Evolutionary conservation across 2,888 invertebrate species (phyloP).

Genomic region (Nomada goodeniana): DNA sequence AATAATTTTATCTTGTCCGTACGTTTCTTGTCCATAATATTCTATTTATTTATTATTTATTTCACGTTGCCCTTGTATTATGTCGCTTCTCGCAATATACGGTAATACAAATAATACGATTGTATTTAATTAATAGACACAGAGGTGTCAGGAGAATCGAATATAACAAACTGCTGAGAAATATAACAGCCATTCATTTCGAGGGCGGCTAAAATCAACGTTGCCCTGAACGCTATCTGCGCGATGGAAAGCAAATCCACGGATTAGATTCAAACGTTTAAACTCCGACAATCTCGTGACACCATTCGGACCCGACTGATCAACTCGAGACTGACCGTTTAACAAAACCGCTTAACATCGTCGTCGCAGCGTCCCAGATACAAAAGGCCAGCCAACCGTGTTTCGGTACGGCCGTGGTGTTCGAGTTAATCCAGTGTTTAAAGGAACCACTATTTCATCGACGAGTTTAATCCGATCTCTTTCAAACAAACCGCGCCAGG

Average conservation of each 20-base stretch:
- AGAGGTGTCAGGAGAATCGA: too few relatives aligned
- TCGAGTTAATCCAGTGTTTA: conserved; percentile 50
- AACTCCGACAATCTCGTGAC: conserved; percentile 21
- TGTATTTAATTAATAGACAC: too few relatives aligned
- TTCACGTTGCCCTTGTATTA: too few relatives aligned
- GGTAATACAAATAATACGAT: too few relatives aligned
- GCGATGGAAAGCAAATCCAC: not conserved
- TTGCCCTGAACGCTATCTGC: not conserved
- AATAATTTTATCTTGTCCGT: too few relatives aligned
- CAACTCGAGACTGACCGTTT: conserved; percentile 32
- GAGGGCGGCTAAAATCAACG: not conserved
- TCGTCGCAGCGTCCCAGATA: conserved; percentile 8
- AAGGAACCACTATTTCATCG: conserved; percentile 6
- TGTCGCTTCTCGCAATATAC: too few relatives aligned
- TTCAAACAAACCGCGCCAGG: not conserved
- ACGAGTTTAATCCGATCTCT: conserved; percentile 26
- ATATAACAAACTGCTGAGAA: too few relatives aligned
- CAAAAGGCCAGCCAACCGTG: not conserved
- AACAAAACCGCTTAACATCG: not conserved
- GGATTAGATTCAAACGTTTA: conserved; percentile 16
- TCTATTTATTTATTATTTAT: too few relatives aligned
- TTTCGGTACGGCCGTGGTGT: not conserved
- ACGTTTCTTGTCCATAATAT: too few relatives aligned
- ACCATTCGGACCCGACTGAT: conserved; percentile 3
- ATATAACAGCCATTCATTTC: not conserved